Evolutionary conservation across 1,140 invertebrate species (phyloP), one percentile per base, ranked within the genome.

Genomic region (Lordiphosa stackelbergi): DNA sequence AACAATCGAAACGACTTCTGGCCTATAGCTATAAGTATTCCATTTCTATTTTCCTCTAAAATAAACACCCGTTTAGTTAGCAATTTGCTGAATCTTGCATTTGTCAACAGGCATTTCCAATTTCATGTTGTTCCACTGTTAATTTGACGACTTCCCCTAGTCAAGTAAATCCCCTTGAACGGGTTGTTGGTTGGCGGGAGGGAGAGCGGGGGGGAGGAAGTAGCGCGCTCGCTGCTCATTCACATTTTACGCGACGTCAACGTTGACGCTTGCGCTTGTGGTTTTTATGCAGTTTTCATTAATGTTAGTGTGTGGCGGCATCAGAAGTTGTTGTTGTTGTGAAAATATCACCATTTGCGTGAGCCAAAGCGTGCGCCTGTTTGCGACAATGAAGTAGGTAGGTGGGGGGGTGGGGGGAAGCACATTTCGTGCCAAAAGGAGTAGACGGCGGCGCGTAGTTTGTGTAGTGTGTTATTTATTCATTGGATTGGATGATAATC

Each of bases 401-500:
- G n/a, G 12, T 28, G 19, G 10, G 47, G 9, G 34, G 35, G 43
- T 22, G 40, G 34, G 42, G 43, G 5, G 13, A 22, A 45, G 54
- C 55, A 34, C 49, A 53, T 56, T 70, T 70, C 53, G 66, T 70
- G 58, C 66, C 12, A 43, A 69, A 63, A 70, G 58, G 66, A 63
- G 66, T 62, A 69, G 69, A 42, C 57, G 28, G 19, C 57, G 64
- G 41, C 54, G 48, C 11, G 37, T 38, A 58, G 45, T 64, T 47
- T 61, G 60, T 56, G 49, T 55, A 69, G 66, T 77, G 64, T 62
- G 69, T 85, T 85, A 78, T 85, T 85, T 85, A 83, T 85, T 81
- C 75, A 74, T 85, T 85, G 83, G 66, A 71, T 83, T 78, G 73
- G 73, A 79, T 85, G 83, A 85, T 85, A 85, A 85, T 85, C 83